Percentiles rank a stretch among this genome's conserved stretches.
Conservation (phyloP, 2,797 vertebrate species). For the Echiichthys vipera region DNA sequence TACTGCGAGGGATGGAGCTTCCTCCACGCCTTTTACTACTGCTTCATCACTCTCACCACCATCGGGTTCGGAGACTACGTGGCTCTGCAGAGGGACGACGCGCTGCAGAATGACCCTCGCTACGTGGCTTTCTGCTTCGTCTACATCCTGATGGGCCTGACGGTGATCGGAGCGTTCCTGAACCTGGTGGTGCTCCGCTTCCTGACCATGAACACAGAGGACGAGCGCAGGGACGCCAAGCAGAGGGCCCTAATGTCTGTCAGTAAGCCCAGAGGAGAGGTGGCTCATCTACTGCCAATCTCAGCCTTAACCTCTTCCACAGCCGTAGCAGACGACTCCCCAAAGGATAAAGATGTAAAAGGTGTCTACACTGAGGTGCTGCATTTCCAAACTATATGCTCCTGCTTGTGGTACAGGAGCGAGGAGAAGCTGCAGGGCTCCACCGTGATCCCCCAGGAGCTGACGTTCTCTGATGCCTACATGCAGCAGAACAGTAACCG, state of each 20-base stretch:
- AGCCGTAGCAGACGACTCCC: slow-evolving; percentile 35
- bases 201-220: slow-evolving; percentile 97
- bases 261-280: slow-evolving; percentile 73
- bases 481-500: slow-evolving; percentile 87
- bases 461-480: slow-evolving; percentile 90
- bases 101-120: slow-evolving; percentile 93
- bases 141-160: slow-evolving; percentile 96
- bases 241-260: slow-evolving; percentile 87
- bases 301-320: slow-evolving; percentile 68
- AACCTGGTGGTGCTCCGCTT: slow-evolving; percentile 98
- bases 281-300: slow-evolving; percentile 62
- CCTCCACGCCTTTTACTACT: slow-evolving; percentile 98
- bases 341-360: slow-evolving; percentile 80
- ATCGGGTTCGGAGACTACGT: slow-evolving; percentile 99
- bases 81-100: slow-evolving; percentile 95
- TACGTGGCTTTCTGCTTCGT: slow-evolving; percentile 99
- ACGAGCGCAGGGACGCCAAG: slow-evolving; percentile 93
- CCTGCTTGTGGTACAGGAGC: slow-evolving; percentile 97
- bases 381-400: slow-evolving; percentile 97
- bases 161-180: slow-evolving; percentile 97
- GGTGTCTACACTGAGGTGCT: slow-evolving; percentile 94
- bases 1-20: slow-evolving; percentile 97
- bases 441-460: slow-evolving; percentile 90
- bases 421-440: slow-evolving; percentile 92
- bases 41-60: slow-evolving; percentile 98